Percentiles rank a stretch among this genome's conserved stretches.
These are phyloP conservation scores for Rattus norvegicus DNA, from an alignment of 2,113 vertebrate species.

Conservation along the genomic window DNA sequence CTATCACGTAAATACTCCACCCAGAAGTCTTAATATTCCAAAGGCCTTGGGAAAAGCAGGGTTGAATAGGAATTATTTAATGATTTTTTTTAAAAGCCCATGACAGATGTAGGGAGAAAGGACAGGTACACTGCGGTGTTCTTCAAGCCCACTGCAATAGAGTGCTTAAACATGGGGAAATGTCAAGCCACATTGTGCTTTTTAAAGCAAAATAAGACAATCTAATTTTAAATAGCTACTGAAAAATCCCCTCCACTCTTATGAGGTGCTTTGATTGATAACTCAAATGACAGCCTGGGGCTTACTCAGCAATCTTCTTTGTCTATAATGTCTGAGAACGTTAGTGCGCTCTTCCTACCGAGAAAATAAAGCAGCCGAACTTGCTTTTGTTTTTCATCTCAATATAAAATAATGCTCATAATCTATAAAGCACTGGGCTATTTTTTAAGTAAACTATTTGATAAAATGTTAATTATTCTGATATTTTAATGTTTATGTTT, in stretches of 20 bases:
- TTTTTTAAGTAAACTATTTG: slow-evolving; percentile 36
- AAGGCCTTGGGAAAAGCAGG: background rate
- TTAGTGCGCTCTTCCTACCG: slow-evolving; percentile 42
- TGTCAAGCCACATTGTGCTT: slow-evolving; percentile 10
- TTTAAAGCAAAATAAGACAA: slow-evolving; percentile 64
- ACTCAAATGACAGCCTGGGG: slow-evolving; percentile 44
- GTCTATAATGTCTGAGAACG: slow-evolving; percentile 39
- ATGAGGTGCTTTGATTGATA: slow-evolving; percentile 35
- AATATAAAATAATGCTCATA: slow-evolving; percentile 52
- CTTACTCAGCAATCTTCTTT: slow-evolving; percentile 63
- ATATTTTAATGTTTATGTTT: slow-evolving; percentile 53
- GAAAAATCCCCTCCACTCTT: background rate
- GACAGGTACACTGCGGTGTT: background rate
- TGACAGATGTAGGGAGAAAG: background rate
- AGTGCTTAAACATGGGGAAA: background rate
- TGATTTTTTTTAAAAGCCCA: background rate
- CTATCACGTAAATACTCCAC: background rate
- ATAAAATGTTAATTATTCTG: slow-evolving; percentile 24
- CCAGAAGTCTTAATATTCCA: background rate
- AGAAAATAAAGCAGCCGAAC: slow-evolving; percentile 70
- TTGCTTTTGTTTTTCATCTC: background rate
- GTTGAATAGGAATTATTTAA: slow-evolving; percentile 9
- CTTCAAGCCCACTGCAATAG: slow-evolving; percentile 40
- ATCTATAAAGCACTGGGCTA: background rate
- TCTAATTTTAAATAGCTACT: slow-evolving; percentile 18